Evolutionary conservation across 2,888 invertebrate species (phyloP).

Genomic region (Opisthograptis luteolata): DNA sequence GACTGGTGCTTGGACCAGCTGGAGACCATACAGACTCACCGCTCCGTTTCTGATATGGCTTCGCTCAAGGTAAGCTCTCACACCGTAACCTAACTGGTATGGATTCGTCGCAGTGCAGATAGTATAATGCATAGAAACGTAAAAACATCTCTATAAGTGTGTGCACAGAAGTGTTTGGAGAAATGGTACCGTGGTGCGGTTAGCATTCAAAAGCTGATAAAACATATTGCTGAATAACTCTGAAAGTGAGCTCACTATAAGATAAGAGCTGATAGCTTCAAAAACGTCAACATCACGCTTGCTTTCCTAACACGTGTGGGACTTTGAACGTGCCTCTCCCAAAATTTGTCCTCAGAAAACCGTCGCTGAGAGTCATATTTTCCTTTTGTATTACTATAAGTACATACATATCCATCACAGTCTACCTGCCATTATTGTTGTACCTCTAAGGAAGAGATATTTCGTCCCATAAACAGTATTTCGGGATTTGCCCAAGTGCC

Average conservation of each 20-base stretch:
- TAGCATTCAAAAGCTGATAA: too few species aligned
- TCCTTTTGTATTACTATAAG: not conserved
- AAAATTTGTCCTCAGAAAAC: not conserved
- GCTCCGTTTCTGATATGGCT: constrained; percentile 99
- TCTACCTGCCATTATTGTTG: not conserved
- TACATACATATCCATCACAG: too few species aligned
- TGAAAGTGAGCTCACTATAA: too few species aligned
- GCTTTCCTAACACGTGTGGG: too few species aligned
- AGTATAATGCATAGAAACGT: not conserved
- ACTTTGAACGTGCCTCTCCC: not conserved
- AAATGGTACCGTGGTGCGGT: too few species aligned
- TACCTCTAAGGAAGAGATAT: not conserved
- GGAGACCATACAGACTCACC: constrained; percentile 99
- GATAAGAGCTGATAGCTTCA: too few species aligned
- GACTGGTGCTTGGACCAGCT: constrained; percentile 99
- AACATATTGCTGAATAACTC: too few species aligned
- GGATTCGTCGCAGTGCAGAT: constrained; percentile 10
- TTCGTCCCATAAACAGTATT: constrained; percentile 8
- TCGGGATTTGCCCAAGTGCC: not conserved
- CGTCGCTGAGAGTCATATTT: not conserved
- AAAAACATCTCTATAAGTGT: too few species aligned
- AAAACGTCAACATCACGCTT: too few species aligned
- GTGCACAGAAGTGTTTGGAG: too few species aligned
- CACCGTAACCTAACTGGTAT: constrained; percentile 2
- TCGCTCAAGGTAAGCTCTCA: constrained; percentile 94